Base-by-base conservation (phyloP, 2,113 vertebrate genomes). In the Arvicanthis niloticus region DNA sequence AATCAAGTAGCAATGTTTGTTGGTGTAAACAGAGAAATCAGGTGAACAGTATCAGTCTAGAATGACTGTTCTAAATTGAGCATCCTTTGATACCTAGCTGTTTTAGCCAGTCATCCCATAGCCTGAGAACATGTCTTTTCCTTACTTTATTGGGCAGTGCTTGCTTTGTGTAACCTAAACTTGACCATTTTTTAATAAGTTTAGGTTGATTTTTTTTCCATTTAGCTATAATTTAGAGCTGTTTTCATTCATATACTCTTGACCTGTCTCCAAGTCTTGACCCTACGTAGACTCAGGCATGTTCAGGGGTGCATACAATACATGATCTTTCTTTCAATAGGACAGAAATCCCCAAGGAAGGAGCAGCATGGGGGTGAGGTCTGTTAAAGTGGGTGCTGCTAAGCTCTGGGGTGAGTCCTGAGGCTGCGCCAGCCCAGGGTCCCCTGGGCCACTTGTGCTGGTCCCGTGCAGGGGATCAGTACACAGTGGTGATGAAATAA, bases 21-120 rank as follows among this genome's bases (percentile, higher is more conserved):
- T 53, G n/a, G 21, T 6, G 0, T 21, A 72, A 45, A 8, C 7
- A 68, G 31, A n/a, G 6, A 24, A 91, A 22, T 24, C 1, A 12
- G 56, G 81, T 34, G 5, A 40, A 1, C 16, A 6, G 77, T 51
- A 13, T 77, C 24, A 48, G 51, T 7, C 70, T 42, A 11, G 65
- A 62, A 19, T 85, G 12, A 68, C 62, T 70, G 9, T 82, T 82
- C 21, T 11, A 21, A 67, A 95, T 13, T 40, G 24, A 42, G 24
- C 12, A 15, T 15, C 13, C 51, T 89, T 94, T 95, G 29, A 10
- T 91, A 96, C 88, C 94, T 84, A 87, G 93, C 97, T 89, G 37
- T 93, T 48, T 37, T 68, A 68, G 40, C 87, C 3, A 1, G 2
- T 24, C 76, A 16, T 29, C 13, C 34, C 2, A 1, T 16, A 42